Percentiles rank a stretch among this genome's conserved stretches.
These are phyloP conservation scores for Peribatodes rhomboidaria DNA, from an alignment of 2,888 invertebrate genomes.

Conservation along the genomic window DNA sequence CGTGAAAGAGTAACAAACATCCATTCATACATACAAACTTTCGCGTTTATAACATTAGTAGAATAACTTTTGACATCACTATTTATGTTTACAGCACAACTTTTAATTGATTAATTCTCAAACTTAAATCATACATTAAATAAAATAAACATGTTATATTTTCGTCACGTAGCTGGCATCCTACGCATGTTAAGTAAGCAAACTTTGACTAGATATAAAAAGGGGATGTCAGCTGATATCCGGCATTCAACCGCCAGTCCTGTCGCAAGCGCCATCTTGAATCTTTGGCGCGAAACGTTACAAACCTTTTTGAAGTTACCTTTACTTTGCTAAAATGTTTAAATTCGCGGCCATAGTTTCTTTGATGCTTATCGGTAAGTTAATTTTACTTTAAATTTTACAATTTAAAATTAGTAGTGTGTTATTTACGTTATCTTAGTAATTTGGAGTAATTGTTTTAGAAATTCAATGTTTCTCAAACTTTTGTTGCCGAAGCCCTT, in stretches of 20 bases:
- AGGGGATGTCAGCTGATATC: conserved; percentile 46
- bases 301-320: conserved; percentile 38
- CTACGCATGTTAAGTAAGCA: conserved; percentile 57
- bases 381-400: conserved; percentile 11
- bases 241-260: conserved; percentile 57
- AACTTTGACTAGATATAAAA: conserved; percentile 71
- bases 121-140: conserved; percentile 33
- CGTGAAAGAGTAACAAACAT: too few species aligned
- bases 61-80: too few species aligned
- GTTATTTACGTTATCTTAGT: neutral
- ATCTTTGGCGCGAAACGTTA: conserved; percentile 40
- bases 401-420: neutral
- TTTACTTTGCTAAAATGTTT: conserved; percentile 62
- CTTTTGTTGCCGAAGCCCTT: neutral
- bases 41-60: too few species aligned
- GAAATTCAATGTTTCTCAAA: conserved; percentile 14
- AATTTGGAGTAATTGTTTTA: neutral
- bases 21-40: too few species aligned
- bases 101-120: conserved; percentile 2
- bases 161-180: conserved; percentile 40
- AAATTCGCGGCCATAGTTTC: conserved; percentile 73
- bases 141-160: conserved; percentile 35
- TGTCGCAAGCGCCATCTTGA: conserved; percentile 58
- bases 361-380: conserved; percentile 78
- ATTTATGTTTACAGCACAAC: neutral